Conservation (phyloP, 2,888 invertebrate species). For the Parelbella ahira region DNA sequence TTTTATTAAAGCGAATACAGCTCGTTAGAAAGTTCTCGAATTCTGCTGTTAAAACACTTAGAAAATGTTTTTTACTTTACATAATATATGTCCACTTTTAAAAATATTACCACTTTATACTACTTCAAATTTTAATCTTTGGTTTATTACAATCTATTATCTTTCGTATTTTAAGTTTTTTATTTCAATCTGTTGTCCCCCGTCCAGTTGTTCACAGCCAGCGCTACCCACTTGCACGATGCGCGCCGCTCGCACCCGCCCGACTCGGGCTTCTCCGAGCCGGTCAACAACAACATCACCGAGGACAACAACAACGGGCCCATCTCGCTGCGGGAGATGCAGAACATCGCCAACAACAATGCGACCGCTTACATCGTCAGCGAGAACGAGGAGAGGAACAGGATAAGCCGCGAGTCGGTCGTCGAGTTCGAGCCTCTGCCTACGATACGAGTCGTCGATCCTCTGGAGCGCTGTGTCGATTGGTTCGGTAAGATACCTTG, state of each 20-base stretch:
- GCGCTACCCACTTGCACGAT: slow-evolving; percentile 65
- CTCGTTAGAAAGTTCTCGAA: no score
- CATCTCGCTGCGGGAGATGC: slow-evolving; percentile 77
- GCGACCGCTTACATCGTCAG: slow-evolving; percentile 75
- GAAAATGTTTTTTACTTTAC: no score
- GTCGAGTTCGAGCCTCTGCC: slow-evolving; percentile 72
- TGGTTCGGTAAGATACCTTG: slow-evolving; percentile 75
- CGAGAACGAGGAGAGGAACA: slow-evolving; percentile 71
- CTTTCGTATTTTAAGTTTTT: no score
- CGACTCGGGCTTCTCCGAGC: slow-evolving; percentile 69
- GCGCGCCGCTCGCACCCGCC: slow-evolving; percentile 61
- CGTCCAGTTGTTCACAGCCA: slow-evolving; percentile 66
- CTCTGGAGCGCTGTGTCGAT: slow-evolving; percentile 62
- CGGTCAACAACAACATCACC: slow-evolving; percentile 67
- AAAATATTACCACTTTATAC: no score
- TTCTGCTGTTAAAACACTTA: no score
- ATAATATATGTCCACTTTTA: no score
- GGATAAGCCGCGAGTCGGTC: slow-evolving; percentile 65
- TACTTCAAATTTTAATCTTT: no score
- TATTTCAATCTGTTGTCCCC: no score
- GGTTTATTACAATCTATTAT: no score
- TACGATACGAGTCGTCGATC: slow-evolving; percentile 57
- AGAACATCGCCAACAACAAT: slow-evolving; percentile 80
- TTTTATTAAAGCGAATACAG: no score
- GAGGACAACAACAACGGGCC: slow-evolving; percentile 81